A percentile compares a stretch with the other conserved stretches of the same genome.
Evolutionary conservation across 2,113 vertebrate species (phyloP).

Genomic region (Crotalus horridus): DNA sequence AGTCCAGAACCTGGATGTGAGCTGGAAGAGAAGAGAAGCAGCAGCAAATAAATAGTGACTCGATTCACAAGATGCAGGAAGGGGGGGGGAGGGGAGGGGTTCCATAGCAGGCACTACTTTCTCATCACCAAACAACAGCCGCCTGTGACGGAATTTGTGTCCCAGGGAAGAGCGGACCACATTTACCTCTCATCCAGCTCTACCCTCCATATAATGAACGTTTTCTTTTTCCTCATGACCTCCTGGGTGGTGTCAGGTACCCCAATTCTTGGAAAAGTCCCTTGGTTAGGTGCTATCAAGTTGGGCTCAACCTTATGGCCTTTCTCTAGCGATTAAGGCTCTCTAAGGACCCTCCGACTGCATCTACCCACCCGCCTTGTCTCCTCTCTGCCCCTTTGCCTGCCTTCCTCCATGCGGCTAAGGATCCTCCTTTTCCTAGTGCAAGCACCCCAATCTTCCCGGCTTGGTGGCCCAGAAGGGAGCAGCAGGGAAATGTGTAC

Average conservation of each 20-base stretch:
- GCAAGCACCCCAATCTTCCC: no score
- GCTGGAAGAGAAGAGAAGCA: conserved; percentile 58
- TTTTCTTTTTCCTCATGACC: background rate
- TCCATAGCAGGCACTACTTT: background rate
- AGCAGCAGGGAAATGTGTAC: no score
- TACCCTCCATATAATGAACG: background rate
- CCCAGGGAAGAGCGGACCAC: background rate
- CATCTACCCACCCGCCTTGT: background rate
- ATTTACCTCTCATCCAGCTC: background rate
- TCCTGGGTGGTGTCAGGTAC: background rate
- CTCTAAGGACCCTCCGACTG: background rate
- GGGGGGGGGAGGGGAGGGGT: background rate
- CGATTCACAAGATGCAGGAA: background rate
- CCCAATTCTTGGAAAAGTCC: background rate
- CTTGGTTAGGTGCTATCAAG: background rate
- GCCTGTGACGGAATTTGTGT: background rate
- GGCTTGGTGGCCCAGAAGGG: no score
- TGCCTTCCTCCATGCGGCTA: background rate
- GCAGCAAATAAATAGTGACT: background rate
- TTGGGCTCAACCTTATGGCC: background rate
- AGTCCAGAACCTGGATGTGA: conserved; percentile 75
- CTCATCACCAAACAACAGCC: background rate
- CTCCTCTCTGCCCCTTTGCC: background rate
- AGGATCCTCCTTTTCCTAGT: background rate
- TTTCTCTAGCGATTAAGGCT: background rate